Conservation (phyloP, 2,113 vertebrate genomes). For the Sorex fumeus region DNA sequence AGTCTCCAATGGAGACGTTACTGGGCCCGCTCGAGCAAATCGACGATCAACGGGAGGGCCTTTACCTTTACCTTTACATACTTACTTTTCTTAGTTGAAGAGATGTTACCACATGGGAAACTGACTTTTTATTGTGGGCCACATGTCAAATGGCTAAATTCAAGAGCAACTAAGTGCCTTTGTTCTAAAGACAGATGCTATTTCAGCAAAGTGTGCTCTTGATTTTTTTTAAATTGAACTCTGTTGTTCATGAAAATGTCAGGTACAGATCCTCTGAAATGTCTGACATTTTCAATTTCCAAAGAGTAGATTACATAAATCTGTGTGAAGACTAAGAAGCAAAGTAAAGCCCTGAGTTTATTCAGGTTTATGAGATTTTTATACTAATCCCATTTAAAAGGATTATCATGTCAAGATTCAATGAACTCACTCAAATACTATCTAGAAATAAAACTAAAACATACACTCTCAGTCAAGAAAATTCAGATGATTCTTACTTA, state of each 20-base stretch:
- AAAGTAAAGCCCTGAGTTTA: conserved; percentile 56
- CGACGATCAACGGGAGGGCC: too few species aligned
- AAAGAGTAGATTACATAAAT: conserved; percentile 70
- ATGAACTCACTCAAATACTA: conserved; percentile 8
- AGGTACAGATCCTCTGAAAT: conserved; percentile 74
- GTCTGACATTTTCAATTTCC: conserved; percentile 74
- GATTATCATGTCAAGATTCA: background rate
- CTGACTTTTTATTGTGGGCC: background rate
- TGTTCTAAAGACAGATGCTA: conserved; percentile 24
- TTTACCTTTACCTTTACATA: too few species aligned
- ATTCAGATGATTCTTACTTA: background rate
- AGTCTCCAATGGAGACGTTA: too few species aligned
- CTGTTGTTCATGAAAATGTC: conserved; percentile 74
- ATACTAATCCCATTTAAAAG: conserved; percentile 42
- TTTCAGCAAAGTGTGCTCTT: background rate
- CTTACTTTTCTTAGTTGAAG: conserved; percentile 15
- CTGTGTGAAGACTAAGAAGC: conserved; percentile 49
- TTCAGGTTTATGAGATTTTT: conserved; percentile 46
- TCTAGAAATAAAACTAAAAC: conserved; percentile 37
- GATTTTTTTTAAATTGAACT: conserved; percentile 63
- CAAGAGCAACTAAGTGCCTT: conserved; percentile 22
- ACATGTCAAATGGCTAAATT: background rate
- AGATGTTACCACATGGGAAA: background rate
- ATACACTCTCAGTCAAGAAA: background rate
- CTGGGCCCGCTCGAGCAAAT: too few species aligned